These are phyloP conservation scores for Falco naumanni DNA, from an alignment of 2,797 vertebrate genomes.

Conservation along the genomic window DNA sequence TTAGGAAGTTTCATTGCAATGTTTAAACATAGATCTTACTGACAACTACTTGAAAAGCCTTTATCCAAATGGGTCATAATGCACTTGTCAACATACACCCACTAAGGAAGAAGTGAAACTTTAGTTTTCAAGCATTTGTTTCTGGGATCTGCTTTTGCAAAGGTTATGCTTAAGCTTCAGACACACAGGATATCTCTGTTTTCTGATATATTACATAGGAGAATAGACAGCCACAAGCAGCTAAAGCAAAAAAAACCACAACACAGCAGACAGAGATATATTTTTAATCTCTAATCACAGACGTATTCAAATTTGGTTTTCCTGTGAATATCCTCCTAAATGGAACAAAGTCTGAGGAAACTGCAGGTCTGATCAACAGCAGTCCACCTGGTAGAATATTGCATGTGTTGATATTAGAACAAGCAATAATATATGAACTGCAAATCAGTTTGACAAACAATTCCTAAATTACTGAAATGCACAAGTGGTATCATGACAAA, in stretches of 20 bases:
- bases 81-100: neutral
- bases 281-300: neutral
- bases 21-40: conserved; percentile 14
- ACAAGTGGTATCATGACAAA: neutral
- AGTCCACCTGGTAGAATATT: neutral
- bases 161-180: neutral
- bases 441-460: neutral
- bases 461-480: neutral
- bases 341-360: neutral
- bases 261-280: neutral
- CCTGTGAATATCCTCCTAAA: neutral
- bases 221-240: neutral
- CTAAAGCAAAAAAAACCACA: neutral
- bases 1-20: neutral
- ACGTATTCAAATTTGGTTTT: neutral
- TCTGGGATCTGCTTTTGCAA: neutral
- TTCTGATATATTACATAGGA: neutral
- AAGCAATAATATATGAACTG: neutral
- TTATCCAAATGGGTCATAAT: conserved; percentile 8
- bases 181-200: neutral
- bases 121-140: neutral
- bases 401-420: neutral
- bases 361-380: neutral
- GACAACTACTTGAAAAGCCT: neutral
- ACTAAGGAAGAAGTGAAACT: neutral